Conservation (phyloP, 2,797 vertebrate species). For the Sparus aurata region DNA sequence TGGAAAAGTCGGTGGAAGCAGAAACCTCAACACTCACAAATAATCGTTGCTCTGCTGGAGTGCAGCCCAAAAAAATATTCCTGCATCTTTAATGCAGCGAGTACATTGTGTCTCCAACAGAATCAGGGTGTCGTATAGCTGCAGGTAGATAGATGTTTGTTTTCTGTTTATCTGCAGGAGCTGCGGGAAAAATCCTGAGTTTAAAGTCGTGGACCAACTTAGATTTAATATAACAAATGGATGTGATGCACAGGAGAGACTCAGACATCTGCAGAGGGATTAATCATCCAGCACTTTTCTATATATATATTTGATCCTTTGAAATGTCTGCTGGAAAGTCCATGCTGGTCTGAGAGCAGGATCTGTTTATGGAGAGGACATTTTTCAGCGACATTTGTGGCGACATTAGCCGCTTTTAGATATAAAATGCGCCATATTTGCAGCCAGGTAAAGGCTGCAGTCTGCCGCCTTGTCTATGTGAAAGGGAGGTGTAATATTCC, state of each 20-base stretch:
- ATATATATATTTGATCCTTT: neutral
- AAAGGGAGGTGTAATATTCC: too few species aligned
- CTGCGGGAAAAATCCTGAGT: neutral
- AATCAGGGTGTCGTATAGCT: neutral
- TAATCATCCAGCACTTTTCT: neutral
- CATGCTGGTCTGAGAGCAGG: too few species aligned
- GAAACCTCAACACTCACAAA: conserved; percentile 15
- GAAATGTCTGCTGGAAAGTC: too few species aligned
- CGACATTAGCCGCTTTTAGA: too few species aligned
- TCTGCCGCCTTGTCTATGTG: too few species aligned
- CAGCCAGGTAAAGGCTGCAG: too few species aligned
- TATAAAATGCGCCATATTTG: too few species aligned
- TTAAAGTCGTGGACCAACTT: neutral
- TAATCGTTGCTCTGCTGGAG: neutral
- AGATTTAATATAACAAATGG: neutral
- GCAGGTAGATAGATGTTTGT: neutral
- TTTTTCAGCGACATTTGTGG: too few species aligned
- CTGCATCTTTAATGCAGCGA: neutral
- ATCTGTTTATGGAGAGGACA: too few species aligned
- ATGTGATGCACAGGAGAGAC: neutral
- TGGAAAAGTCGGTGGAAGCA: conserved; percentile 11
- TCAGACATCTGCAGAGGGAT: neutral
- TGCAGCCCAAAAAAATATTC: neutral
- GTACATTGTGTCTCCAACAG: neutral
- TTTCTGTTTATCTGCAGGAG: too few species aligned